A percentile compares a stretch with the other conserved stretches of the same genome.
These are phyloP conservation scores for Carettochelys insculpta DNA, from an alignment of 2,113 vertebrate genomes.

Conservation along the genomic window DNA sequence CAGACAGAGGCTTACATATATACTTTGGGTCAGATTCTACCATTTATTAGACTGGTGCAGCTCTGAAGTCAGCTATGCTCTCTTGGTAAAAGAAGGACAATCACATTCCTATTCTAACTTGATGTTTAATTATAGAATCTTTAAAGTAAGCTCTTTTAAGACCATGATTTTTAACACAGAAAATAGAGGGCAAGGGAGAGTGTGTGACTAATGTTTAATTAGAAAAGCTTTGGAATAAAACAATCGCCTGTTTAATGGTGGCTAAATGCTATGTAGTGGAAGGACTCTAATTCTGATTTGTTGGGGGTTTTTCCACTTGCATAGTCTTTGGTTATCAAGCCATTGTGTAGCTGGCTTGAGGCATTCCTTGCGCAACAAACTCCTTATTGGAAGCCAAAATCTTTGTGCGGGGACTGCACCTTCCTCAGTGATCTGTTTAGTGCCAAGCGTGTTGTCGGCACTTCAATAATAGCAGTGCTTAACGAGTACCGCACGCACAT, in stretches of 20 bases:
- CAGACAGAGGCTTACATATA: background rate
- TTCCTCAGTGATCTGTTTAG: background rate
- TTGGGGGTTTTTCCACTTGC: accelerated
- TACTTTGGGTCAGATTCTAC: background rate
- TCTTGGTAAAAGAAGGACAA: background rate
- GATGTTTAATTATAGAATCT: slow-evolving; percentile 43
- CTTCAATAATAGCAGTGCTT: background rate
- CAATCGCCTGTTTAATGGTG: slow-evolving; percentile 60
- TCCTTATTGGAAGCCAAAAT: background rate
- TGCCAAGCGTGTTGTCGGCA: background rate
- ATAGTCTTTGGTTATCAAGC: background rate
- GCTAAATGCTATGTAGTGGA: slow-evolving; percentile 44
- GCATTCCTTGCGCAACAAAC: background rate
- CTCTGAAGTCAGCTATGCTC: accelerated
- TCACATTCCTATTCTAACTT: background rate
- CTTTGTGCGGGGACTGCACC: background rate
- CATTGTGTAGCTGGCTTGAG: background rate
- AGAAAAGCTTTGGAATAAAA: slow-evolving; percentile 63
- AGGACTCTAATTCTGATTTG: slow-evolving; percentile 16
- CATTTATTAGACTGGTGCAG: background rate
- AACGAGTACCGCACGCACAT: background rate
- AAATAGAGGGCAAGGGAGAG: slow-evolving; percentile 50
- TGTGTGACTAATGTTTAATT: slow-evolving; percentile 67
- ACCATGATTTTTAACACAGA: slow-evolving; percentile 52
- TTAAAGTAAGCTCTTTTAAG: slow-evolving; percentile 48